These are phyloP conservation scores for Phyllostomus hastatus DNA, from an alignment of 2,113 vertebrate genomes.

Conservation along the genomic window DNA sequence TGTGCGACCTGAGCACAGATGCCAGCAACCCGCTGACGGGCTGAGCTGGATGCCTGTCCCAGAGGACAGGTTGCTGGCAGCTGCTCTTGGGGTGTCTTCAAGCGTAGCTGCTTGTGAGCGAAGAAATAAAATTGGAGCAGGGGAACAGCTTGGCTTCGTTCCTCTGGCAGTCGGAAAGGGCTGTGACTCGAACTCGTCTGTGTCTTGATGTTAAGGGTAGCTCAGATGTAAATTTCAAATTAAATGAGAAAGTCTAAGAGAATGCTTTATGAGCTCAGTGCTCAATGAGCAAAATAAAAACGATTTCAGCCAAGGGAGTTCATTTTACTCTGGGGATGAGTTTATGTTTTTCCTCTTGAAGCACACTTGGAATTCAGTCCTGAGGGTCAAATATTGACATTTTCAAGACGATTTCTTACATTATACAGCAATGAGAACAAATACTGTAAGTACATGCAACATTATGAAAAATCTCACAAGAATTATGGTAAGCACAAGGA, in stretches of 20 bases:
- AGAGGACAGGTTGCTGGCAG: constrained; percentile 30
- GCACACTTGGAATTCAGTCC: constrained; percentile 45
- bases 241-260: constrained; percentile 59
- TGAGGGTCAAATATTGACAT: constrained; percentile 63
- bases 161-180: constrained; percentile 25
- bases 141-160: constrained; percentile 58
- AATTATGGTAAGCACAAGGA: not conserved
- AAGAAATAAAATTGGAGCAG: constrained; percentile 51
- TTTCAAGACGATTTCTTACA: constrained; percentile 37
- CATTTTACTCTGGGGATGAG: constrained; percentile 60
- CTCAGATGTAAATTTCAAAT: constrained; percentile 74
- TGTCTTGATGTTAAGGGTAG: constrained; percentile 52
- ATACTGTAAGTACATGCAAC: not conserved
- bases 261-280: constrained; percentile 54
- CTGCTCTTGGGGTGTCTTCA: constrained; percentile 45
- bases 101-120: constrained; percentile 33
- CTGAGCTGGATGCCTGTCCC: not conserved
- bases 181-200: constrained; percentile 50
- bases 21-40: constrained; percentile 20
- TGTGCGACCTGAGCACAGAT: constrained; percentile 20
- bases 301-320: constrained; percentile 56
- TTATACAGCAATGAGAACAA: not conserved
- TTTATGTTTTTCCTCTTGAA: constrained; percentile 35
- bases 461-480: not conserved
- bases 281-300: constrained; percentile 66